A percentile compares a stretch with the other conserved stretches of the same genome.
Evolutionary conservation across 2,113 vertebrate genomes (phyloP).

Genomic region (Phaetusa simplex): DNA sequence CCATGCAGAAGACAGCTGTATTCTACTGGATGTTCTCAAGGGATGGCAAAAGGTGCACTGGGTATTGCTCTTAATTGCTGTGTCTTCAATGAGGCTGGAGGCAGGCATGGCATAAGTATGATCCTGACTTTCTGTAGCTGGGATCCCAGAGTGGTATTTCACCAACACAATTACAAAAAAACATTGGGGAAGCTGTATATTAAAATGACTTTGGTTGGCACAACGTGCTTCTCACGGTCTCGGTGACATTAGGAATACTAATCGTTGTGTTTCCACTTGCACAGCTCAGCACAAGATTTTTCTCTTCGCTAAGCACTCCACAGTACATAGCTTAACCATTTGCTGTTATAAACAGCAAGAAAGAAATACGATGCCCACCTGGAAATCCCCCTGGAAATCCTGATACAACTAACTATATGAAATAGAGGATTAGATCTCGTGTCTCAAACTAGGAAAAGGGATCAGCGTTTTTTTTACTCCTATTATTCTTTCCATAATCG

Average conservation of each 20-base stretch:
- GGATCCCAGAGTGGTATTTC: not conserved
- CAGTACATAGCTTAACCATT: not conserved
- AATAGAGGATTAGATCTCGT: not conserved
- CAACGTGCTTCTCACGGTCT: not conserved
- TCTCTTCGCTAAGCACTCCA: not conserved
- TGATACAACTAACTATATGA: not conserved
- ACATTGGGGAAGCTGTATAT: not conserved
- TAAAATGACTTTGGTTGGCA: not conserved
- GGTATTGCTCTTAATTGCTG: not conserved
- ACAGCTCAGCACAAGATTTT: not conserved
- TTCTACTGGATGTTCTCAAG: not conserved
- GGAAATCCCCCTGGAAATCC: not conserved
- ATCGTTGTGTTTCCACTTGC: fast-evolving
- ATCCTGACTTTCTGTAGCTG: not conserved
- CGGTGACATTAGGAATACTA: not conserved
- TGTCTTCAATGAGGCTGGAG: not conserved
- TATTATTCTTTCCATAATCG: not conserved
- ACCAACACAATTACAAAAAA: not conserved
- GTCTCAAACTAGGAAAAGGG: not conserved
- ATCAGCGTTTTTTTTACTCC: not conserved
- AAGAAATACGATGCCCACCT: not conserved
- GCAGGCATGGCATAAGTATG: not conserved
- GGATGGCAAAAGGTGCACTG: not conserved
- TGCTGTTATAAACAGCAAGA: not conserved
- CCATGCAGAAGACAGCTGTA: not conserved